Base-by-base conservation (phyloP, 2,113 vertebrate genomes). In the Emydura subglobosa region DNA sequence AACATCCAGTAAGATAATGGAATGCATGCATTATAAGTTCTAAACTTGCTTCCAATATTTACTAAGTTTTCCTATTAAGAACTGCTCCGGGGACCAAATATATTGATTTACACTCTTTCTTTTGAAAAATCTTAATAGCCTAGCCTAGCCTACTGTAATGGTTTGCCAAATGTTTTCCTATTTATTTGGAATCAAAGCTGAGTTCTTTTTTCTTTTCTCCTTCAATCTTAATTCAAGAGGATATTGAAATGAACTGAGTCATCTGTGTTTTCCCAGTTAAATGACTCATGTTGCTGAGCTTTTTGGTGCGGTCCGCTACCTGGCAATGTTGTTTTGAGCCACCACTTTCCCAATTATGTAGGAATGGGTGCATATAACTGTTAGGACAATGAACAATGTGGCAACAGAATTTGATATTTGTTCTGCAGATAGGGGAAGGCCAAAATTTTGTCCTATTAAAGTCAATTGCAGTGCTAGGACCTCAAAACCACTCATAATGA, bases 81-180 rank as follows among this genome's bases (percentile, higher is more conserved):
- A 72, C 7, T 91, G 17, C 29, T 82, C 84, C 86, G 61, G 19
- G 89, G 53, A 22, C 79, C 61, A 86, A 86, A 59, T 31, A 76
- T 74, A 86, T 76, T 16, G 53, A 76, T 87, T 82, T 2, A 1
- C 72, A 89, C 82, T 92, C 72, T 78, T 88, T 42, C 84, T 90
- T 91, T 47, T 17, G 27, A 31, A 39, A 57, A 39, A 49, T 25
- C 59, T n/a, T 7, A 42, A 50, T 39, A 21, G 78, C 61, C 11
- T 1, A 4, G 83, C 39, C 39, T 39, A 39, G 39, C 39, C 39
- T 39, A 57, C 25, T 84, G 78, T 72, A 91, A 94, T 83, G 84
- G 91, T 92, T n/a, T 95, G 31, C 39, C 89, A 95, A 93, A 55
- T 93, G 95, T 78, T 90, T 92, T 91, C 50, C 82, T 95, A 92